Percentiles rank a stretch among this genome's conserved stretches.
These are phyloP conservation scores for Decapterus maruadsi DNA, from an alignment of 2,797 vertebrate species.

Conservation along the genomic window DNA sequence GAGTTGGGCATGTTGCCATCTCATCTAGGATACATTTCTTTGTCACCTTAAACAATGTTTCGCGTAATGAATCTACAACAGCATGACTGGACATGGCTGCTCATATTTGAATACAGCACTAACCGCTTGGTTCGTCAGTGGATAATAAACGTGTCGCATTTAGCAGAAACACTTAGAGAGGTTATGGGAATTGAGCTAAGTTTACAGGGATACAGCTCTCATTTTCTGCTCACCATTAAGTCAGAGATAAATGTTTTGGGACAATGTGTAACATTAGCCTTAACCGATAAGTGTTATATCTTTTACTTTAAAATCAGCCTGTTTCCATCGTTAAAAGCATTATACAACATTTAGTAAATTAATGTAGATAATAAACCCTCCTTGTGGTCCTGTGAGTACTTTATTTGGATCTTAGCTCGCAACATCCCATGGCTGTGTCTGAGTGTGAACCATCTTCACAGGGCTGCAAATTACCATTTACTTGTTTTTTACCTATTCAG, in stretches of 20 bases:
- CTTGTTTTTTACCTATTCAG: slow-evolving; percentile 22
- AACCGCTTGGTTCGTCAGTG: slow-evolving; percentile 22
- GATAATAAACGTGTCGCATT: slow-evolving; percentile 27
- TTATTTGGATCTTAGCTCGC: slow-evolving; percentile 5
- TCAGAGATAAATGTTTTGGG: slow-evolving; percentile 12
- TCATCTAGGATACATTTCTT: slow-evolving; percentile 47
- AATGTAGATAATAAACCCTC: slow-evolving; percentile 12
- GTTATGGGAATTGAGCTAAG: background rate
- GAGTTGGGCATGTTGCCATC: slow-evolving; percentile 41
- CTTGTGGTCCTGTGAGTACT: background rate
- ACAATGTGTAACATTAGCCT: slow-evolving; percentile 11
- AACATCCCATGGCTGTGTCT: slow-evolving; percentile 44
- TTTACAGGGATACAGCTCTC: background rate
- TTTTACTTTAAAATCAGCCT: background rate
- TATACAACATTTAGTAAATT: background rate
- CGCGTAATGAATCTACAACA: slow-evolving; percentile 48
- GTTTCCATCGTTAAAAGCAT: slow-evolving; percentile 12
- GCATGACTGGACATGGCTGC: slow-evolving; percentile 39
- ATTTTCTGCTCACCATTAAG: background rate
- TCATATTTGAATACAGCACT: slow-evolving; percentile 22
- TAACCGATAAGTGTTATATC: slow-evolving; percentile 9
- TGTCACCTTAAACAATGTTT: slow-evolving; percentile 59
- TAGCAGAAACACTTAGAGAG: background rate
- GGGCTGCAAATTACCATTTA: slow-evolving; percentile 36
- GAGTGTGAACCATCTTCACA: slow-evolving; percentile 49